These are phyloP conservation scores for Cydia splendana DNA, from an alignment of 1,140 invertebrate genomes.

Conservation along the genomic window DNA sequence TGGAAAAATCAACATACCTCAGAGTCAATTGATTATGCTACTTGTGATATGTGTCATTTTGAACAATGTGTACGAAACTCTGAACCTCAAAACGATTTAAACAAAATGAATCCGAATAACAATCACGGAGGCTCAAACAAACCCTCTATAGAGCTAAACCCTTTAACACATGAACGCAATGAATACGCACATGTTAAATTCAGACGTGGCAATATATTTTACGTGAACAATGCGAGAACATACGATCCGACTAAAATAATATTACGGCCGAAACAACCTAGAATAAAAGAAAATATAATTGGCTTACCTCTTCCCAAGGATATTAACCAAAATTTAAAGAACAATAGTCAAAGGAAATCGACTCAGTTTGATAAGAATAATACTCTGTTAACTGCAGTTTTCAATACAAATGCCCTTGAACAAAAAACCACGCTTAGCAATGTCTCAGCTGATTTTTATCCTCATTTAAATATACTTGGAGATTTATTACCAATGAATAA, in stretches of 20 bases:
- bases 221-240: neutral
- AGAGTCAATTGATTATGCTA: neutral
- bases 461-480: neutral
- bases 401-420: neutral
- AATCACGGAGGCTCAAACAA: neutral
- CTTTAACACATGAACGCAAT: neutral
- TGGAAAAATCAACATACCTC: slow-evolving; percentile 45
- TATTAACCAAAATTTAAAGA: neutral
- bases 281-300: neutral
- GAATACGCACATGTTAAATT: neutral
- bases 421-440: neutral
- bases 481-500: neutral
- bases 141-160: neutral
- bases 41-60: slow-evolving; percentile 44
- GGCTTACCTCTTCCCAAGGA: neutral
- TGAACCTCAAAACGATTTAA: neutral
- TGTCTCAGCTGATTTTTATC: neutral
- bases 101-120: neutral
- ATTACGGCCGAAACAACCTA: neutral
- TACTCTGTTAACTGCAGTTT: neutral
- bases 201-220: neutral
- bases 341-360: neutral
- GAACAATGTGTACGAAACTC: slow-evolving; percentile 38
- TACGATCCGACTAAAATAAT: neutral
- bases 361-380: neutral